Percentiles rank a stretch among this genome's conserved stretches.
Evolutionary conservation across 2,888 invertebrate genomes (phyloP).

Genomic region (Linnaemya vulpina): DNA sequence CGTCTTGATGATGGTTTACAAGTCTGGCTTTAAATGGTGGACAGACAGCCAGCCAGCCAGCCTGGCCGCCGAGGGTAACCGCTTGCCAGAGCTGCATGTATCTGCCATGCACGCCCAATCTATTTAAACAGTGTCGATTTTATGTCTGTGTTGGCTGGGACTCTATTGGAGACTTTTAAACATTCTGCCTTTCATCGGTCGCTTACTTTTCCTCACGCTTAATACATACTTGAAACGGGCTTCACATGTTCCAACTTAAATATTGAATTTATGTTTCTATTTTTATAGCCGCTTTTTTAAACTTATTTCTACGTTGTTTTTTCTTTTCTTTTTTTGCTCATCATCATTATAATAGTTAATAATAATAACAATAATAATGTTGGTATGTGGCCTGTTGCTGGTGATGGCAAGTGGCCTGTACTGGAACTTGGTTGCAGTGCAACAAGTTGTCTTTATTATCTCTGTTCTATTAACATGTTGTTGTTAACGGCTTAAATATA

Average conservation of each 20-base stretch:
- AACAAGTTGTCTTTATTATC: conserved; percentile 65
- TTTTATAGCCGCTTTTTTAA: conserved; percentile 1
- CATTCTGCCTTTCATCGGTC: not conserved
- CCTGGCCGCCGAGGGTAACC: not conserved
- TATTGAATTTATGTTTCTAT: conserved; percentile 44
- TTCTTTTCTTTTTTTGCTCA: conserved; percentile 23
- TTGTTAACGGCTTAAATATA: conserved; percentile 58
- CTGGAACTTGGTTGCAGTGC: conserved; percentile 35
- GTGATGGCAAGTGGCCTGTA: conserved; percentile 6
- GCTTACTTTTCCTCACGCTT: not conserved
- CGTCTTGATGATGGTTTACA: not conserved
- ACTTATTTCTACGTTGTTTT: conserved; percentile 9
- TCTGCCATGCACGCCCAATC: conserved; percentile 58
- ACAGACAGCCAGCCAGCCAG: not conserved
- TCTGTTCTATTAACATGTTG: conserved; percentile 56
- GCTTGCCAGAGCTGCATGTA: conserved; percentile 28
- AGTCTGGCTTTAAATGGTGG: not conserved
- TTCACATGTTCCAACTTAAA: conserved; percentile 19
- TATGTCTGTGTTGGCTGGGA: conserved; percentile 52
- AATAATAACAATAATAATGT: conserved; percentile 39
- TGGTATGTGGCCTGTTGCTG: conserved; percentile 12
- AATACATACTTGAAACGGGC: conserved; percentile 4
- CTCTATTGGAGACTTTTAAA: conserved; percentile 8
- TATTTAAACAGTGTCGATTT: conserved; percentile 67
- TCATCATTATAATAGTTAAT: conserved; percentile 52